A percentile compares a stretch with the other conserved stretches of the same genome.
These are phyloP conservation scores for Pteronura brasiliensis DNA, from an alignment of 2,113 vertebrate genomes.

Conservation along the genomic window DNA sequence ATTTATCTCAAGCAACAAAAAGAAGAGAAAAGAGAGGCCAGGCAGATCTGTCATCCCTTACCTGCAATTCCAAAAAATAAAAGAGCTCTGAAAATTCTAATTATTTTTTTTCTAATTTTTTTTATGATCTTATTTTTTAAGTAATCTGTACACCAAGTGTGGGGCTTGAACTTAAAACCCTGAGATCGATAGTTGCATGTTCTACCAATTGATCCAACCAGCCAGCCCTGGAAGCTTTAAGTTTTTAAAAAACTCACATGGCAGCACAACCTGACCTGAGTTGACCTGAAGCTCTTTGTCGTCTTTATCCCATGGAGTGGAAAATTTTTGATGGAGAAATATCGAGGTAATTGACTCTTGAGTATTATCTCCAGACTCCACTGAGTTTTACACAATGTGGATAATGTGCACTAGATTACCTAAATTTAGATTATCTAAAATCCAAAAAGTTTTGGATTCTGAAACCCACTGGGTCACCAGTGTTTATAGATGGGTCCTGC, in stretches of 20 bases:
- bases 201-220: neutral
- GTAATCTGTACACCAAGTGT: neutral
- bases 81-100: neutral
- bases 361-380: neutral
- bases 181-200: neutral
- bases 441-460: neutral
- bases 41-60: neutral
- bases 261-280: neutral
- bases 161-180: neutral
- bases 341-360: neutral
- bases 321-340: neutral
- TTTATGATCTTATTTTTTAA: neutral
- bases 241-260: neutral
- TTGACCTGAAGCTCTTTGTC: neutral
- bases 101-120: neutral
- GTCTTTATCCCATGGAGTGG: neutral
- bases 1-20: constrained; percentile 20
- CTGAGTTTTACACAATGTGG: neutral
- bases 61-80: neutral
- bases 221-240: neutral
- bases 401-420: no score
- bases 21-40: neutral
- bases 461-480: neutral
- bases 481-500: neutral
- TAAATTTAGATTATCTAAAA: neutral